Evolutionary conservation across 1,140 invertebrate genomes (phyloP).

Genomic region (Physella acuta): DNA sequence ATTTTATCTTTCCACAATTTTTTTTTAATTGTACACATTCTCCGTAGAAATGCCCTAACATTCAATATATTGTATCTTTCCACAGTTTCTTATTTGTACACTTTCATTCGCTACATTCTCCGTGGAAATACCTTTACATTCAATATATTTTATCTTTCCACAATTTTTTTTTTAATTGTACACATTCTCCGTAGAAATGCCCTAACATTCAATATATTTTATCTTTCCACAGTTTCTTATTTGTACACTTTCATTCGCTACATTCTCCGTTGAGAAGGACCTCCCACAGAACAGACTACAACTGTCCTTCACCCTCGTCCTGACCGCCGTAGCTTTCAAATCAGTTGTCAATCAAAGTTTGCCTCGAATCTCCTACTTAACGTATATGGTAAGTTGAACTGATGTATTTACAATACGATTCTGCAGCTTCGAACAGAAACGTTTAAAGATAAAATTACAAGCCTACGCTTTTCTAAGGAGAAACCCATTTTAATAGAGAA

Average conservation of each 20-base stretch:
- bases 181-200: no score
- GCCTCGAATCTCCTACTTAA: slow-evolving; percentile 58
- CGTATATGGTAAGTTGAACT: slow-evolving; percentile 53
- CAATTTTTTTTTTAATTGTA: no score
- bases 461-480: no score
- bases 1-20: no score
- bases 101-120: slow-evolving; percentile 60
- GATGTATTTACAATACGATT: neutral
- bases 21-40: no score
- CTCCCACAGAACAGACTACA: slow-evolving; percentile 57
- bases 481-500: no score
- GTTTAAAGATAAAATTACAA: no score
- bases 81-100: slow-evolving; percentile 55
- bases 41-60: no score
- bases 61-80: no score
- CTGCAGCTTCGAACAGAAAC: no score
- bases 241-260: slow-evolving; percentile 59
- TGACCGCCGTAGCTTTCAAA: slow-evolving; percentile 57
- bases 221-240: slow-evolving; percentile 48
- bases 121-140: slow-evolving; percentile 49
- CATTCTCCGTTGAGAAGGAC: slow-evolving; percentile 56
- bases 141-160: no score
- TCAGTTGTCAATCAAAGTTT: slow-evolving; percentile 59
- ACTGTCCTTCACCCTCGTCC: slow-evolving; percentile 50
- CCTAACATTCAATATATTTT: no score